Evolutionary conservation across 1,140 invertebrate genomes (phyloP).

Genomic region (Subanguina moxae): DNA sequence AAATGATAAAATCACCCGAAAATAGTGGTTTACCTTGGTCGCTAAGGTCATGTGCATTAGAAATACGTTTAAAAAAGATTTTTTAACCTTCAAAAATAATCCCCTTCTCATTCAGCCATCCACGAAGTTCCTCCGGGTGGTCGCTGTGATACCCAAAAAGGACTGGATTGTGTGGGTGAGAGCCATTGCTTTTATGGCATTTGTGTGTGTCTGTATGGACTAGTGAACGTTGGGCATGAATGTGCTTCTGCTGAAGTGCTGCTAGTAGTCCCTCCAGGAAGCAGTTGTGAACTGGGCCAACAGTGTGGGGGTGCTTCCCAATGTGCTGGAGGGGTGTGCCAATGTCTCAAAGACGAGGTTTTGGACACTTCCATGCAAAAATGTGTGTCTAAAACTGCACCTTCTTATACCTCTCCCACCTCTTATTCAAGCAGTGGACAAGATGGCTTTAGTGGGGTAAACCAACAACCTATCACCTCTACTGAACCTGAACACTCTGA

Average conservation of each 20-base stretch:
- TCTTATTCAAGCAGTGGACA: neutral
- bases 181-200: slow-evolving; percentile 51
- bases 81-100: neutral
- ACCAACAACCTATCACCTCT: neutral
- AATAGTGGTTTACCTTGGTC: too few species aligned
- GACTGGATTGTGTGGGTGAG: slow-evolving; percentile 52
- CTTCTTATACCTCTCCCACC: neutral
- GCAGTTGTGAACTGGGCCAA: slow-evolving; percentile 30
- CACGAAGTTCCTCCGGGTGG: slow-evolving; percentile 43
- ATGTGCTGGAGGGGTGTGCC: slow-evolving; percentile 46
- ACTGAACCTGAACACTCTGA: slow-evolving; percentile 1
- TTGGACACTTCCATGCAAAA: neutral
- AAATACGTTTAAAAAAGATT: slow-evolving; percentile 35
- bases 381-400: neutral
- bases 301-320: slow-evolving; percentile 38
- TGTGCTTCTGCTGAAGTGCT: slow-evolving; percentile 41
- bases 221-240: slow-evolving; percentile 45
- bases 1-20: too few species aligned
- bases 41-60: too few species aligned
- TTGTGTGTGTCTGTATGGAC: slow-evolving; percentile 44
- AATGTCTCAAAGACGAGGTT: slow-evolving; percentile 36
- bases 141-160: slow-evolving; percentile 49
- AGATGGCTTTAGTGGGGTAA: neutral
- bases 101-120: neutral
- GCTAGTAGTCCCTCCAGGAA: slow-evolving; percentile 39